Base-by-base conservation (phyloP, 2,797 vertebrate genomes). In the Onychomys leucogaster region DNA sequence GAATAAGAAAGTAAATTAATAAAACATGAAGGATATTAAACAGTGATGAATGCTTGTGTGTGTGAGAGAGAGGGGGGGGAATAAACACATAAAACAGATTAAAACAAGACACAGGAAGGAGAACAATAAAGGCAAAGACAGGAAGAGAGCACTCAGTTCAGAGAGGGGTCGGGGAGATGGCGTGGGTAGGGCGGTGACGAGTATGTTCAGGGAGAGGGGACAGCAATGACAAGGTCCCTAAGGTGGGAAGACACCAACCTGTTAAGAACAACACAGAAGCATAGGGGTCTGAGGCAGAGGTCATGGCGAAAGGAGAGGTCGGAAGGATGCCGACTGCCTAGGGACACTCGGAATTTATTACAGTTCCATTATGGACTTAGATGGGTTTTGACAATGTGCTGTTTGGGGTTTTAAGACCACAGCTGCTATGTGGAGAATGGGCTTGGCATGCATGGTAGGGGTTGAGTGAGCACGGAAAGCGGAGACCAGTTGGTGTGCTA, bases 21-120 rank as follows among this genome's bases (percentile, higher is more conserved):
- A 73, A 85, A 71, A 81, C 43, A 6, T 0, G 6, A 94, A 55
- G 84, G 80, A 16, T 3, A 10, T 27, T 19, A 2, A 19, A 7
- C 0, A 0, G 27, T 25, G 6, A 12, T 2, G 37, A 13, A 27
- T 41, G 23, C 25, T 41, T 17, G 71, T 19, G 0, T 6, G 52
- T 73, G 78, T n/a, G 8, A 17, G 27, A n/a, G 52, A 52, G 52
- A 17, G 52, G 17, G 52, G 17, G 52, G 65, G 80, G 80, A 90
- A 71, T 81, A 67, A 34, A 63, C 57, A 46, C 69, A 89, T 65
- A 91, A 78, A 80, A 10, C 0, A n/a, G 91, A 23, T 32, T 14
- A 5, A 77, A 69, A 23, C 37, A 1, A 83, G 57, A 49, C 49
- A 9, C 0, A 77, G 82, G 57, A 52, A 65, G 78, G 61, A 89